Base-by-base conservation (phyloP, 1,140 invertebrate genomes). In the Matsumurasca onukii region DNA sequence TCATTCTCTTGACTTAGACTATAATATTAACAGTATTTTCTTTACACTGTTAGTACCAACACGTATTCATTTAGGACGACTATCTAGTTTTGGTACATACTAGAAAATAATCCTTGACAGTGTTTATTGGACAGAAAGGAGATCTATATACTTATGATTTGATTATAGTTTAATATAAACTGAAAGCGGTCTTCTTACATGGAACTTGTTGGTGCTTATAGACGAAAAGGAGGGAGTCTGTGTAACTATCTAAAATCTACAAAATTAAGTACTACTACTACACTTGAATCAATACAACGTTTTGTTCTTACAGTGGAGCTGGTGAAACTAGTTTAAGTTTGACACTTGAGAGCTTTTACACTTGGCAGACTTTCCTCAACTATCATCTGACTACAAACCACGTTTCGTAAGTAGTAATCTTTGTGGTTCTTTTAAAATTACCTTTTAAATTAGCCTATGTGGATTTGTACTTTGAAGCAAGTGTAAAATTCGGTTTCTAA, bases 281-380 rank as follows among this genome's bases (percentile, higher is more conserved):
- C 34, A 45, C 9, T 45, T 45, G n/a, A n/a, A n/a, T n/a, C n/a
- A n/a, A n/a, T n/a, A 17, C 34, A 39, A 39, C 17, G 34, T 17
- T 17, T 39, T 39, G 34, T 39, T 9, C 34, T 59, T 59, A 3
- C 55, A 59, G 55, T 5, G 9, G 3, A 12, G 24, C 9, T 25
- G 55, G n/a, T 29, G 55, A 59, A 59, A 59, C 55, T 12, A 59
- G 22, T 2, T 48, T 65, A 30, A 68, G 65, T 45, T 45, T 84
- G 55, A 76, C 76, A 52, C 74, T 77, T 52, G 80, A 82, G 70
- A 76, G 77, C 67, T 77, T 80, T 22, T 77, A 78, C 68, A 76
- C 78, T 9, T 82, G 81, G 81, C 78, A 79, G 64, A 73, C 79
- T 0, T 78, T 80, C 57, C 68, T 83, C 3, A 70, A 73, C 39